Base-by-base conservation (phyloP, 2,888 invertebrate genomes). In the Aricia artaxerxes region DNA sequence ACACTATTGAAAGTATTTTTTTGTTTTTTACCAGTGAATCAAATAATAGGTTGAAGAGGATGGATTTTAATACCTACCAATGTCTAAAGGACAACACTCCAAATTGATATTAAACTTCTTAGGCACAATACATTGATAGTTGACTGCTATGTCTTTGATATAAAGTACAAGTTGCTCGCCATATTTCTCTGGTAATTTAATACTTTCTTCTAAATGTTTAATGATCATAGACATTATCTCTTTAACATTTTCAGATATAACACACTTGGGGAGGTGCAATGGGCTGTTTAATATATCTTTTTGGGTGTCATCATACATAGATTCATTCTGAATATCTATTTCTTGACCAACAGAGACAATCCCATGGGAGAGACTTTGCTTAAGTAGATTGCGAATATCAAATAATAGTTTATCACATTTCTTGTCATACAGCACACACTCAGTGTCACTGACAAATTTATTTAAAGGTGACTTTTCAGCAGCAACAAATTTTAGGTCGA, bases 111-210 rank as follows among this genome's bases (percentile, higher is more conserved):
- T 92, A 82, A 92, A 93, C 80, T 91, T 92, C 83, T 90, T 90
- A 0, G 94, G 92, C 6, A 94, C 91, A 44, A 94, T 82, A 80
- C 89, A 88, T 83, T 94, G 93, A 80, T 94, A 95, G 90, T 94
- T 88, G 11, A 92, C 88, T 40, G 92, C 92, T 72, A 94, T 89
- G 84, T 94, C 92, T 82, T 89, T 92, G 7, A 94, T 86, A 64
- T 92, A 92, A 6, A 84, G 80, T 11, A 94, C 89, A 4, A 94
- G 85, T 81, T 92, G 90, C 9, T 84, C 87, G 13, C 89, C 88
- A 78, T 94, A 93, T 73, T 87, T 89, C 72, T 91, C 88, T 0
- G 94, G 93, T 77, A 93, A 81, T 49, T 92, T 93, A 0, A 86
- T 84, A 83, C 93, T 91, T 78, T 92, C 92, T 73, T 92, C 91